Evolutionary conservation across 2,888 invertebrate genomes (phyloP).

Genomic region (Volucella inanis): DNA sequence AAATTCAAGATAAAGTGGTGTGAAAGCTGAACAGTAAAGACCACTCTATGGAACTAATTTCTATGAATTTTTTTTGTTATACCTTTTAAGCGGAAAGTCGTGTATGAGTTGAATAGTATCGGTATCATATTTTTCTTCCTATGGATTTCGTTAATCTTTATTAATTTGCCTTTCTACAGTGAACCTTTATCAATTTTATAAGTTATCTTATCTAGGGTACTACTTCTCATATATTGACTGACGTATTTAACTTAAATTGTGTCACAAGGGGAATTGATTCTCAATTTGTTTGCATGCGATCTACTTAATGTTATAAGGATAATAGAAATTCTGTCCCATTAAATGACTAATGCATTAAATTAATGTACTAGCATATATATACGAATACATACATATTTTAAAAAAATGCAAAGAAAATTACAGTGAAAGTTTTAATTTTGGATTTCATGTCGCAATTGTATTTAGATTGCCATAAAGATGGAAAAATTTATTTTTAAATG

Average conservation of each 20-base stretch:
- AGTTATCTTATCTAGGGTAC: conserved; percentile 63
- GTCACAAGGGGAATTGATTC: conserved; percentile 64
- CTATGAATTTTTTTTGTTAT: conserved; percentile 17
- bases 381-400: no score
- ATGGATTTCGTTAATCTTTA: conserved; percentile 67
- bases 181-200: conserved; percentile 40
- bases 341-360: no score
- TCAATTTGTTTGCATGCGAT: conserved; percentile 48
- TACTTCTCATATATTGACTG: conserved; percentile 35
- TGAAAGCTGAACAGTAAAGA: conserved; percentile 18
- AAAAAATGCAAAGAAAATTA: no score
- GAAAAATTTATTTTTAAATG: no score
- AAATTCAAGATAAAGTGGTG: not conserved
- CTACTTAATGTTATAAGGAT: not conserved
- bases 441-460: not conserved
- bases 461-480: no score
- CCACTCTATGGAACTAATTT: conserved; percentile 32
- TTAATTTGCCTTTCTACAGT: conserved; percentile 48
- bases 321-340: not conserved
- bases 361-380: no score
- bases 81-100: conserved; percentile 61
- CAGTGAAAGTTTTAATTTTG: not conserved
- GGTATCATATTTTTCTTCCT: conserved; percentile 25
- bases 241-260: conserved; percentile 42
- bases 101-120: conserved; percentile 3